A percentile compares a stretch with the other conserved stretches of the same genome.
These are phyloP conservation scores for Cariama cristata DNA, from an alignment of 2,113 vertebrate species.

Conservation along the genomic window DNA sequence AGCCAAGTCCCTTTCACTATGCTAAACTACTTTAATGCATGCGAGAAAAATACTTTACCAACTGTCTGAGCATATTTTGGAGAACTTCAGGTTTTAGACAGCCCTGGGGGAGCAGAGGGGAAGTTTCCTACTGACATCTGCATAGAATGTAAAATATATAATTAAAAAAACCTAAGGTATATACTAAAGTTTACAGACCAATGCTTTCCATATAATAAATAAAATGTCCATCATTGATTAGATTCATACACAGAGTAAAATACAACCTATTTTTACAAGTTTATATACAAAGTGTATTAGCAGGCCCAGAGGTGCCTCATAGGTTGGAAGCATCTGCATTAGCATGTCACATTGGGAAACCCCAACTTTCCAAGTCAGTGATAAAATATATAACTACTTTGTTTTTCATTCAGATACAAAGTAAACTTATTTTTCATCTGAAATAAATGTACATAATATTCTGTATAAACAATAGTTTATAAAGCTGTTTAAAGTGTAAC, in stretches of 20 bases:
- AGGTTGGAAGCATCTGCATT: slow-evolving; percentile 68
- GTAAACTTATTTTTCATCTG: slow-evolving; percentile 79
- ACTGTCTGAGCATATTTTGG: slow-evolving; percentile 39
- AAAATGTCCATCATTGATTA: slow-evolving; percentile 81
- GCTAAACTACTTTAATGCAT: slow-evolving; percentile 73
- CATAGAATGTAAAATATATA: slow-evolving; percentile 81
- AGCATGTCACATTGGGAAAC: slow-evolving; percentile 65
- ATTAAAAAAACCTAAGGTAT: slow-evolving; percentile 79
- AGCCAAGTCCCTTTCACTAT: slow-evolving; percentile 30
- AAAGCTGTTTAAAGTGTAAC: slow-evolving; percentile 78
- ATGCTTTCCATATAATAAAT: slow-evolving; percentile 84
- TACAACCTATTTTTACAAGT: slow-evolving; percentile 84
- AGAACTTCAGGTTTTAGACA: slow-evolving; percentile 51
- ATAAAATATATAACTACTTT: slow-evolving; percentile 82
- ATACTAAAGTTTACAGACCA: slow-evolving; percentile 82
- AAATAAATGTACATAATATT: slow-evolving; percentile 79
- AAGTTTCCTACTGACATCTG: slow-evolving; percentile 62
- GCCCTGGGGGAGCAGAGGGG: background rate
- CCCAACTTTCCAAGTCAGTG: slow-evolving; percentile 70
- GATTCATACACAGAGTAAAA: slow-evolving; percentile 84
- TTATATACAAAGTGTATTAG: slow-evolving; percentile 77
- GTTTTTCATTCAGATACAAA: slow-evolving; percentile 78
- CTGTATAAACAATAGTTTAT: slow-evolving; percentile 78
- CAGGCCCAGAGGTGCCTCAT: slow-evolving; percentile 58
- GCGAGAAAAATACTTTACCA: slow-evolving; percentile 62